Evolutionary conservation across 2,113 vertebrate genomes (phyloP), one percentile per base, ranked within the genome.

Genomic region (Seriola quinqueradiata): DNA sequence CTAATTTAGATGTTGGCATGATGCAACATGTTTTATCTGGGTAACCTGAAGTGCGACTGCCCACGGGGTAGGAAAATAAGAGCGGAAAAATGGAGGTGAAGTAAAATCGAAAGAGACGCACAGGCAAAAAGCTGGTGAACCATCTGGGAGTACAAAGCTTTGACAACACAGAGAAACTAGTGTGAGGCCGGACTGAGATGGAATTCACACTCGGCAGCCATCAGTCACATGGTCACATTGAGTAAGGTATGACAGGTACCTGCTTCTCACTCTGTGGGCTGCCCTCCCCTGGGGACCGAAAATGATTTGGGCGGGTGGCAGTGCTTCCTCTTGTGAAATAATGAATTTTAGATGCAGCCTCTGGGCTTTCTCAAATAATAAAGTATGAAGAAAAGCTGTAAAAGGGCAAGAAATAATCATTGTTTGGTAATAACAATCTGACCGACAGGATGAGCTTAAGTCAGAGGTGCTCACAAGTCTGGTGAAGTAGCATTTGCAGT

Each of bases 171-270:
- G 12, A 32, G 28, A 75, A 80, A 81, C 59, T 36, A 72, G 44
- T 61, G 48, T 38, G 40, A 85, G 66, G 82, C 42, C 77, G 86
- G 25, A 74, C 23, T 54, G 71, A 82, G 60, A 65, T 75, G 40
- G 44, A 65, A 78, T 79, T 85, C 73, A 79, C 78, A 69, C 63
- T 4, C n/a, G 23, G 74, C 60, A 59, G 59, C 70, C 8, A 28
- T 87, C 86, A 91, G 75, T 85, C 78, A 81, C 69, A 14, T 70
- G 76, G 66, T 74, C 81, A 83, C 65, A 36, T 46, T 52, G 48
- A 71, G 58, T 70, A n/a, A 40, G 34, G 32, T 38, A 48, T 79
- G 89, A 88, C 75, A 80, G 77, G 80, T 65, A 81, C 82, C 64
- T 28, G 58, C 25, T 77, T 75, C 67, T n/a, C 77, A 72, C 84